Evolutionary conservation across 2,113 vertebrate genomes (phyloP), one percentile per base, ranked within the genome.

Genomic region (Dascyllus trimaculatus): DNA sequence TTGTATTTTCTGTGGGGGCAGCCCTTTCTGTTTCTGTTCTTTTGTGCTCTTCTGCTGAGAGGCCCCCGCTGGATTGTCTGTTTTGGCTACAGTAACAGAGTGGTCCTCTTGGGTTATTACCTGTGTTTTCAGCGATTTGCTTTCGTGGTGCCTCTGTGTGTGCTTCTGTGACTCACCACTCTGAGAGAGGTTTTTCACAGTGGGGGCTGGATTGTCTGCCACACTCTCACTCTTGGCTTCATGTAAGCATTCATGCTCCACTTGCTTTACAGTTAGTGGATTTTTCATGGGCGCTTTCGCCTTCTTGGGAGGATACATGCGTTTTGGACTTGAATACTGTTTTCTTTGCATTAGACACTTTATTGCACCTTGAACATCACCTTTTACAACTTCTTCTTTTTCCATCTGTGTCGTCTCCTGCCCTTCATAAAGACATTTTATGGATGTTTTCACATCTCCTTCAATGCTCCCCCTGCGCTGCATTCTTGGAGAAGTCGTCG

Each of bases 321-420:
- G 89, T 61, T 93, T 95, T 2, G 85, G 56, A 70, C 81, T 91
- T 22, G 93, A 94, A 75, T 95, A 91, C 65, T 96, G 95, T 58
- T 96, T 95, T 56, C 78, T 94, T 83, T 94, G 92, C 93, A 95
- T 86, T 6, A 95, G 84, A 51, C 93, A 93, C 81, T 95, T 95
- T 89, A 95, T 93, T 0, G 93, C 82, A 6, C 94, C 94, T 81
- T 94, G 95, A 58, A 94, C 92, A 11, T 93, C 95, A 56, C 94
- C 94, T 74, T 86, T 94, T 13, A 94, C 67, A 5, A 93, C 91
- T 67, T 94, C 91, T 71, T 94, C 93, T 74, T 92, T 95, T 61
- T 96, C 94, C 66, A 78, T 6, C 57, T 88, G 92, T 8, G 71
- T 72, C 66, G 89, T 64, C 56, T 88, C 93, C 80, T 93, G 94